These are phyloP conservation scores for Acanthornis magna DNA, from an alignment of 2,797 vertebrate species.

Conservation along the genomic window DNA sequence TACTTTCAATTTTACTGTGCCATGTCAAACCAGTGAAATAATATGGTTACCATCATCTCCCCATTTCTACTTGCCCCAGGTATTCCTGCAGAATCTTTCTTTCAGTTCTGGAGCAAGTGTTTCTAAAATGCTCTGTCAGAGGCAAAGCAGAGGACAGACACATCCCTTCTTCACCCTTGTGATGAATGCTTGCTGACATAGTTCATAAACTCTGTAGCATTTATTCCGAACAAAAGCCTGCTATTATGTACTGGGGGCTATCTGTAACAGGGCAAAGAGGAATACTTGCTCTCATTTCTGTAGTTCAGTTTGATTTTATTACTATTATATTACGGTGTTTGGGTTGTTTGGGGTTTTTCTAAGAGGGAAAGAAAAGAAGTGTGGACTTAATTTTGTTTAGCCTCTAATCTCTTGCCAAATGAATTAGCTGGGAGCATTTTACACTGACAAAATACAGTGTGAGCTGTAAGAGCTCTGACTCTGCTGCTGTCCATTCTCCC, in stretches of 20 bases:
- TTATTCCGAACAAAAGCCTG: slow-evolving; percentile 16
- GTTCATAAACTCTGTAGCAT: slow-evolving; percentile 15
- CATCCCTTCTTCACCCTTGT: neutral
- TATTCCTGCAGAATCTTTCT: neutral
- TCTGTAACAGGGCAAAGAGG: neutral
- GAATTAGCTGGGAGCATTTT: slow-evolving; percentile 31
- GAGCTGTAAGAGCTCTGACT: neutral
- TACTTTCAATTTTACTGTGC: neutral
- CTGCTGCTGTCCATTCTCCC: neutral
- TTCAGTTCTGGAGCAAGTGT: neutral
- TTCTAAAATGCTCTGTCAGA: neutral
- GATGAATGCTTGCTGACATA: neutral
- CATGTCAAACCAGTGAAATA: neutral
- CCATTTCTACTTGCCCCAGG: neutral
- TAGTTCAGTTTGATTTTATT: neutral
- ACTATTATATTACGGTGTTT: neutral
- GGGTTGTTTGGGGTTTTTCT: neutral
- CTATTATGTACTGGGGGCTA: neutral
- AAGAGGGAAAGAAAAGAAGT: slow-evolving; percentile 17
- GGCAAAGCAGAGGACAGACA: neutral
- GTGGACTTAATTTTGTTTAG: neutral
- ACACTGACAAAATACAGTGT: neutral
- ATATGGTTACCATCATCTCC: neutral
- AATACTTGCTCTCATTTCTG: neutral
- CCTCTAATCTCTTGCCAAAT: slow-evolving; percentile 63